Percentiles rank a stretch among this genome's conserved stretches.
These are phyloP conservation scores for Pogonus chalceus DNA, from an alignment of 1,140 invertebrate genomes.

Conservation along the genomic window DNA sequence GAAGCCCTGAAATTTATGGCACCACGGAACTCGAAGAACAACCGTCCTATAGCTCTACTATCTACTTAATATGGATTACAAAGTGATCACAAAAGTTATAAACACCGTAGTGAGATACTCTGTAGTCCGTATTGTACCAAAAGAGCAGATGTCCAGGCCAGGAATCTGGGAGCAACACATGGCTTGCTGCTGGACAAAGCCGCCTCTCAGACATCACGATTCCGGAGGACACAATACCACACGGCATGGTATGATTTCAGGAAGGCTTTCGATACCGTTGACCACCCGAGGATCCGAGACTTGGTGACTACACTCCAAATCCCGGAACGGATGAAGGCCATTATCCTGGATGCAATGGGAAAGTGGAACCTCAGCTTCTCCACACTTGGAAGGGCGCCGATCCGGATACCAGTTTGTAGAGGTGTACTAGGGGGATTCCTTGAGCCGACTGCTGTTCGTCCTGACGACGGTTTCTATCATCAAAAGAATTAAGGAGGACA, in stretches of 20 bases:
- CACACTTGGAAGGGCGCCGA: slow-evolving; percentile 11
- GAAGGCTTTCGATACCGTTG: slow-evolving; percentile 21
- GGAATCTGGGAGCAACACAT: slow-evolving; percentile 20
- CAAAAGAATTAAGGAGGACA: slow-evolving; percentile 14
- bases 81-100: slow-evolving; percentile 17
- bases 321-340: too few species aligned
- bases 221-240: slow-evolving; percentile 12
- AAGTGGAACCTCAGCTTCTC: slow-evolving; percentile 19
- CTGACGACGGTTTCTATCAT: slow-evolving; percentile 20
- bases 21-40: slow-evolving; percentile 20
- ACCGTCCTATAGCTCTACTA: slow-evolving; percentile 21
- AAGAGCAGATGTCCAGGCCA: slow-evolving; percentile 19
- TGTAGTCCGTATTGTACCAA: slow-evolving; percentile 16
- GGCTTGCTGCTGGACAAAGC: slow-evolving; percentile 19
- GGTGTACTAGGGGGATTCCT: slow-evolving; percentile 22
- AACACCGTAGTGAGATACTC: slow-evolving; percentile 9
- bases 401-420: slow-evolving; percentile 19
- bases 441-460: slow-evolving; percentile 26
- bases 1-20: too few species aligned
- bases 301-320: slow-evolving; percentile 15
- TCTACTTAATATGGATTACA: too few species aligned
- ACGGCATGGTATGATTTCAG: slow-evolving; percentile 21
- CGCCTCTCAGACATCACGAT: slow-evolving; percentile 14
- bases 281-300: slow-evolving; percentile 14
- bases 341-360: slow-evolving; percentile 14